A percentile compares a stretch with the other conserved stretches of the same genome.
Evolutionary conservation across 1,140 invertebrate species (phyloP).

Genomic region (Leptinotarsa texana): DNA sequence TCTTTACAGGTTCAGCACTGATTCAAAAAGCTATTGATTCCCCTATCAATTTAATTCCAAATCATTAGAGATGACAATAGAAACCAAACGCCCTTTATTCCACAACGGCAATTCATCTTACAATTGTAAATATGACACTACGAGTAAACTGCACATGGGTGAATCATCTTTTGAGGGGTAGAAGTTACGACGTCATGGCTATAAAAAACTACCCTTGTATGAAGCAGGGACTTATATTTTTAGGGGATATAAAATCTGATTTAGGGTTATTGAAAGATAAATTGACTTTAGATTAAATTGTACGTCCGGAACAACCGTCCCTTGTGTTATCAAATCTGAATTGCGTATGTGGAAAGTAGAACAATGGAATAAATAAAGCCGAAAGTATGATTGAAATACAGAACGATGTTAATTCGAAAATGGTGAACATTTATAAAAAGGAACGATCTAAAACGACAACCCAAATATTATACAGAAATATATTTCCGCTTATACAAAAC

Average conservation of each 20-base stretch:
- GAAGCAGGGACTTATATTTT: not conserved
- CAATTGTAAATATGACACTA: not conserved
- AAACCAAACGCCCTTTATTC: not conserved
- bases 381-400: no score
- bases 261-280: not conserved
- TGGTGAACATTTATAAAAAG: no score
- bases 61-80: not conserved
- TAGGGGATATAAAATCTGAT: not conserved
- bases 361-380: not conserved
- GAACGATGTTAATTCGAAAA: no score
- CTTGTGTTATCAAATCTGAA: not conserved
- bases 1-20: not conserved
- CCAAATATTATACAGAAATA: no score
- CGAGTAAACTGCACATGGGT: not conserved
- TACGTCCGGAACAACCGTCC: not conserved
- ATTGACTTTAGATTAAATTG: constrained; percentile 8
- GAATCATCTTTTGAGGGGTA: not conserved
- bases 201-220: constrained; percentile 5
- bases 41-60: not conserved
- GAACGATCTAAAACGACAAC: no score
- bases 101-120: not conserved
- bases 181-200: not conserved
- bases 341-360: not conserved
- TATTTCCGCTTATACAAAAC: no score
- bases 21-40: not conserved